These are phyloP conservation scores for Belgica antarctica DNA, from an alignment of 2,888 invertebrate species.

Conservation along the genomic window DNA sequence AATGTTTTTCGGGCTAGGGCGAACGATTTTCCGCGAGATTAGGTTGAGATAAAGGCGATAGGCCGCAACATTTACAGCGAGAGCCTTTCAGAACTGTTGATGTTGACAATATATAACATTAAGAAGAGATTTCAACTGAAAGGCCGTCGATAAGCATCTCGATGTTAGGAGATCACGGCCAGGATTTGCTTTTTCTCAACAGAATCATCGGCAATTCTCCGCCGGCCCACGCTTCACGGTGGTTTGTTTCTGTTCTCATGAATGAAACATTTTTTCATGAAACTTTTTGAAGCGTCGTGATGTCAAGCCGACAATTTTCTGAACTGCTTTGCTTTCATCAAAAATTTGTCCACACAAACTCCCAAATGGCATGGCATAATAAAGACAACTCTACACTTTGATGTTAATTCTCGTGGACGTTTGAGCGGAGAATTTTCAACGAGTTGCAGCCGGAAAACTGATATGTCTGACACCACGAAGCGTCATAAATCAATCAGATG, in stretches of 20 bases:
- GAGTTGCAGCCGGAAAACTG: not conserved
- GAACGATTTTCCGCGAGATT: not conserved
- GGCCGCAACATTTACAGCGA: not conserved
- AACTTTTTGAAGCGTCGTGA: not conserved
- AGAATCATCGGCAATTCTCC: not conserved
- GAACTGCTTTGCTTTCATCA: not conserved
- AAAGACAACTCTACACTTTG: constrained; percentile 38
- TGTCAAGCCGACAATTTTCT: not conserved
- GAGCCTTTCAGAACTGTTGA: not conserved
- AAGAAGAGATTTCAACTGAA: constrained; percentile 24
- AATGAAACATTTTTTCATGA: constrained; percentile 18
- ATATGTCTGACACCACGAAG: not conserved
- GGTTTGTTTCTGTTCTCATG: constrained; percentile 15
- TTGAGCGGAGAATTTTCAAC: constrained; percentile 36
- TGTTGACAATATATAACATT: constrained; percentile 7
- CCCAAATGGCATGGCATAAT: constrained; percentile 42
- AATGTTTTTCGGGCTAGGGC: not conserved
- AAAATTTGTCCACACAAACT: constrained; percentile 34
- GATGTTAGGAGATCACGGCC: not conserved
- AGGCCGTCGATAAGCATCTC: not conserved
- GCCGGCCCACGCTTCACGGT: not conserved
- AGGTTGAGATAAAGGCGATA: not conserved
- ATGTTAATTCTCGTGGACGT: constrained; percentile 16
- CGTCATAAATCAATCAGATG: not conserved
- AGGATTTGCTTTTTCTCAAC: not conserved